A percentile compares a stretch with the other conserved stretches of the same genome.
phyloP scores from a whole-genome alignment of 2,113 vertebrate genomes.

The Elephantulus edwardii region DNA sequence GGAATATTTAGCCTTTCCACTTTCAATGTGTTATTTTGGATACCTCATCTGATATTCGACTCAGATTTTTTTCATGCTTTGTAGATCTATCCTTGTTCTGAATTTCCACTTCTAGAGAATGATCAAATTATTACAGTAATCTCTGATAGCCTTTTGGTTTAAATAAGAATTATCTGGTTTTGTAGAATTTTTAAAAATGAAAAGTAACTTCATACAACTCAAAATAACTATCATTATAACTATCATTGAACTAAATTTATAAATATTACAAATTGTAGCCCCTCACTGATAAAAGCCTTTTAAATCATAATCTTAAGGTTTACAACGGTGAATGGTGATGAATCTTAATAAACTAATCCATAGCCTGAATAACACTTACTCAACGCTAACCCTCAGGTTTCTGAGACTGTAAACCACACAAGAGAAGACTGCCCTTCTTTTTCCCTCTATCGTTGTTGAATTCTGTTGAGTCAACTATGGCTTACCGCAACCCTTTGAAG shows the following conservation, averaged over 20 bases:
- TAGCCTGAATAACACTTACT: too few relatives aligned
- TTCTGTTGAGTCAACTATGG: too few relatives aligned
- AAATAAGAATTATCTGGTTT: conserved; percentile 31
- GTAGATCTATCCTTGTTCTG: not conserved
- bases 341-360: conserved; percentile 1
- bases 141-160: not conserved
- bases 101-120: not conserved
- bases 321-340: not conserved
- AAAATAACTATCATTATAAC: not conserved
- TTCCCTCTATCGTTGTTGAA: too few relatives aligned
- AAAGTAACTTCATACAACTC: not conserved
- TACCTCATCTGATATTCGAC: not conserved
- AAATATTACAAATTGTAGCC: not conserved
- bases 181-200: conserved; percentile 24
- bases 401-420: too few relatives aligned
- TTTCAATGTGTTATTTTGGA: not conserved
- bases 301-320: conserved; percentile 12
- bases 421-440: too few relatives aligned
- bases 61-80: not conserved
- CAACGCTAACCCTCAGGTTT: too few relatives aligned
- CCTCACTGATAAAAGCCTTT: conserved; percentile 8
- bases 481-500: too few relatives aligned
- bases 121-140: not conserved
- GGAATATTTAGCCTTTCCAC: not conserved
- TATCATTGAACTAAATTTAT: not conserved